Percentiles rank a stretch among this genome's conserved stretches.
Conservation (phyloP, 2,888 invertebrate species). For the Sarcophaga rosellei region DNA sequence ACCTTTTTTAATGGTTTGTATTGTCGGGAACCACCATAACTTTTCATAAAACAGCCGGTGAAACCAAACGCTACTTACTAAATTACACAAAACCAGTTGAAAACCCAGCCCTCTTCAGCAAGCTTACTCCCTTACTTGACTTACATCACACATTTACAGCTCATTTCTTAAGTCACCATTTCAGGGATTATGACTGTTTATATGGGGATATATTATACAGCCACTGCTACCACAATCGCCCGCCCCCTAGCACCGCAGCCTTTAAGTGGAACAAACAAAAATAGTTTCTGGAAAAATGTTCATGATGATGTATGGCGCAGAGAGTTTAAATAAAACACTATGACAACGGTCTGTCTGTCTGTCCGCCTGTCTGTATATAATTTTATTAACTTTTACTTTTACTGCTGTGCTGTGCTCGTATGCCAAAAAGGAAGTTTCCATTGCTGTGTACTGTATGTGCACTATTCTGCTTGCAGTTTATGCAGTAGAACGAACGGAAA, state of each 20-base stretch:
- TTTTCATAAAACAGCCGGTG: constrained; percentile 53
- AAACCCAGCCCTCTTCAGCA: too few species aligned
- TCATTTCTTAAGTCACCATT: background rate
- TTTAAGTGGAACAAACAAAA: constrained; percentile 60
- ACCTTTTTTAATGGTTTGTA: constrained; percentile 62
- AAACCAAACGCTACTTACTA: background rate
- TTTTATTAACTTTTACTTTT: constrained; percentile 67
- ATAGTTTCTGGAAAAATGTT: constrained; percentile 18
- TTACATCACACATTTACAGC: constrained; percentile 22
- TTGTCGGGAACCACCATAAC: constrained; percentile 65
- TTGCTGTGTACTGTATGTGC: background rate
- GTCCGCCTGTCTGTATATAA: constrained; percentile 25
- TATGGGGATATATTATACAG: background rate
- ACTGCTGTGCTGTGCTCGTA: too few species aligned
- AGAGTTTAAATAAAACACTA: constrained; percentile 26
- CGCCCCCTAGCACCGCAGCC: background rate
- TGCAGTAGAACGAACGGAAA: background rate
- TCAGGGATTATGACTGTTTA: background rate
- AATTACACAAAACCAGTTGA: too few species aligned
- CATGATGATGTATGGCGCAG: constrained; percentile 6
- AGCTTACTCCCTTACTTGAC: too few species aligned
- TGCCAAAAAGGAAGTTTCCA: too few species aligned
- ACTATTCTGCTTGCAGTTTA: background rate
- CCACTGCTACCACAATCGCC: background rate
- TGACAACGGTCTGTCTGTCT: background rate